Percentiles rank a stretch among this genome's conserved stretches.
These are phyloP conservation scores for Drosophila vallismaia DNA, from an alignment of 2,888 invertebrate species.

Conservation along the genomic window DNA sequence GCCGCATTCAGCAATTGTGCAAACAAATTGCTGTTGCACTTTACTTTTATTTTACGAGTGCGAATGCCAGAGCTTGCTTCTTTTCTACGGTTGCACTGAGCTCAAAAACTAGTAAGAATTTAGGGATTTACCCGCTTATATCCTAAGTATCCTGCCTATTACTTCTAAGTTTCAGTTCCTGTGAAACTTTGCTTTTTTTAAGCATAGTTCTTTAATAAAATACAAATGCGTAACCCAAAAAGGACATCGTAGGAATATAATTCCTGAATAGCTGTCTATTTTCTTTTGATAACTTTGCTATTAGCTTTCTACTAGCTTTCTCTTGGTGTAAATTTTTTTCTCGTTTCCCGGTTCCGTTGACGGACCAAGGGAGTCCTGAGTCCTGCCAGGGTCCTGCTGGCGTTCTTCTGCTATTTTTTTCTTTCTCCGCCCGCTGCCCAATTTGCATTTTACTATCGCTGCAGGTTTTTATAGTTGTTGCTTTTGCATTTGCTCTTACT, in stretches of 20 bases:
- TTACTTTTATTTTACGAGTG: conserved; percentile 79
- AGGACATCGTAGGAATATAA: not conserved
- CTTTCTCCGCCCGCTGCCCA: conserved; percentile 50
- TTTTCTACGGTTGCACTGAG: conserved; percentile 8
- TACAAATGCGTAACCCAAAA: too few species aligned
- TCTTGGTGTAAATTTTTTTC: conserved; percentile 12
- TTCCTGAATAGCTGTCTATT: not conserved
- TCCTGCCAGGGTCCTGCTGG: conserved; percentile 33
- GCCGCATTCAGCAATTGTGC: conserved; percentile 77
- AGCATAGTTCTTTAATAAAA: too few species aligned
- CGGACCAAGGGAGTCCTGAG: conserved; percentile 59
- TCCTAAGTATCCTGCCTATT: not conserved
- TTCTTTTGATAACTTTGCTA: not conserved
- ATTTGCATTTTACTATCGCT: conserved; percentile 79
- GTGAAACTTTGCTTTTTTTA: too few species aligned
- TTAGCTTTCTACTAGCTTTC: not conserved
- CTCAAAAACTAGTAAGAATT: not conserved
- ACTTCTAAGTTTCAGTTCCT: too few species aligned
- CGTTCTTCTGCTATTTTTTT: conserved; percentile 13
- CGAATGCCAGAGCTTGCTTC: conserved; percentile 64
- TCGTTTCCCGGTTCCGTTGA: conserved; percentile 32
- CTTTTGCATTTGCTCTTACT: conserved; percentile 58
- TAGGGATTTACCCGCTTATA: not conserved
- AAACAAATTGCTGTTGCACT: conserved; percentile 79
- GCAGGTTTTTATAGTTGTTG: conserved; percentile 76